Conservation (phyloP, 2,888 invertebrate species). For the Byasa hedistus region DNA sequence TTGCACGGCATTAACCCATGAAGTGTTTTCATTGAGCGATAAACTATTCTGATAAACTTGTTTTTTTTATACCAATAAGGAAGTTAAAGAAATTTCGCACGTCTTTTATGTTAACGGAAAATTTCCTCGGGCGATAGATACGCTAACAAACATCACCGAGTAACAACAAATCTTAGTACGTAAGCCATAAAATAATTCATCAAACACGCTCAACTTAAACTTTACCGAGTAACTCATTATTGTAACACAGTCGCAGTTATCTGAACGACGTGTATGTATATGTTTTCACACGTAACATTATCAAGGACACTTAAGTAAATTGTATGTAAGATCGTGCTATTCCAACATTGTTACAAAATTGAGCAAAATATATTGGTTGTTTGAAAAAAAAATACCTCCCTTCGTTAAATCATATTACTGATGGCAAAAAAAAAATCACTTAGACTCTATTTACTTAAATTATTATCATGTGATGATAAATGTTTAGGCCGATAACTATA, state of each 20-base stretch:
- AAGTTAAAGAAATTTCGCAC: constrained; percentile 1
- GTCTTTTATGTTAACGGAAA: constrained; percentile 35
- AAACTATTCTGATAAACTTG: background rate
- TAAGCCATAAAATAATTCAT: constrained; percentile 51
- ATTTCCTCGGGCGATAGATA: constrained; percentile 44
- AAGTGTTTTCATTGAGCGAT: constrained; percentile 2
- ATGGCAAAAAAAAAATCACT: background rate
- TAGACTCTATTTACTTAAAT: background rate
- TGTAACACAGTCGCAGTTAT: constrained; percentile 22
- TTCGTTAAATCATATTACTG: background rate
- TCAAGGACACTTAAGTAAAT: constrained; percentile 22
- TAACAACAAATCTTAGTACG: constrained; percentile 25
- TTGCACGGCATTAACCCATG: background rate
- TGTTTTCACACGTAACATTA: constrained; percentile 21
- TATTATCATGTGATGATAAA: background rate
- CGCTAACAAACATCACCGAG: constrained; percentile 24
- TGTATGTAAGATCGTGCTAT: constrained; percentile 4
- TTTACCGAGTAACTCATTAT: constrained; percentile 16
- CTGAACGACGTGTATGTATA: constrained; percentile 16
- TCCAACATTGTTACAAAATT: constrained; percentile 7
- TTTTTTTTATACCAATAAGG: background rate
- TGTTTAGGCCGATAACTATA: background rate
- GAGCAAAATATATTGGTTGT: background rate
- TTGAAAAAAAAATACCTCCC: background rate
- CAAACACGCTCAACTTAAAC: constrained; percentile 44